Evolutionary conservation across 2,888 invertebrate species (phyloP).

Genomic region (Copidosoma aretas): DNA sequence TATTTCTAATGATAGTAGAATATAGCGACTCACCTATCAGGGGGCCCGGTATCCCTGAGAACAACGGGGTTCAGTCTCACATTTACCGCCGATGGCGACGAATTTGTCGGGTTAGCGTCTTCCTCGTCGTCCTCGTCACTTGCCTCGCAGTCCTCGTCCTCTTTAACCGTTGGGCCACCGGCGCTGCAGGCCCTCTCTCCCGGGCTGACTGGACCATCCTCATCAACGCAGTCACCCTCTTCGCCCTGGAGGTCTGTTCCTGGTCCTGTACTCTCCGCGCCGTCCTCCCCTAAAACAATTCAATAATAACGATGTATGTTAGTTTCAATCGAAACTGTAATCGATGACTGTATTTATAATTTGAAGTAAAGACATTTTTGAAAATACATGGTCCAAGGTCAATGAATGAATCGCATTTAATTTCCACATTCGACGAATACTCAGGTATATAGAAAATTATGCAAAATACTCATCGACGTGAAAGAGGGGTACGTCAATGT

Average conservation of each 20-base stretch:
- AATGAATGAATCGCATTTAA: background rate
- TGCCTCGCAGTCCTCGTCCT: slow-evolving; percentile 64
- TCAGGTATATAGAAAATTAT: background rate
- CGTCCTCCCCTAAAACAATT: slow-evolving; percentile 67
- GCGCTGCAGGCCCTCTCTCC: slow-evolving; percentile 62
- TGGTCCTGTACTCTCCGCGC: slow-evolving; percentile 59
- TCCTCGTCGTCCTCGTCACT: slow-evolving; percentile 60
- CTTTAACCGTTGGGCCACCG: slow-evolving; percentile 54
- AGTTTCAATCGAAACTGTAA: background rate
- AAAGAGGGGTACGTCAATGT: background rate
- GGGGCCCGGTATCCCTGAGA: slow-evolving; percentile 54
- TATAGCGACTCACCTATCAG: slow-evolving; percentile 44
- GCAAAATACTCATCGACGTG: background rate
- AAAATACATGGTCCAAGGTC: background rate
- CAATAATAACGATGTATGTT: background rate
- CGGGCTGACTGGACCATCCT: slow-evolving; percentile 67
- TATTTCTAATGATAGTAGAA: background rate
- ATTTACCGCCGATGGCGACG: slow-evolving; percentile 52
- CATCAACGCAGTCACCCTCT: slow-evolving; percentile 68
- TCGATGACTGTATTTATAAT: background rate
- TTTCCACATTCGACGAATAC: background rate
- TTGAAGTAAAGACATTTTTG: background rate
- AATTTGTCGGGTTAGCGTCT: slow-evolving; percentile 52
- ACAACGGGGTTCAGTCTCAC: slow-evolving; percentile 57
- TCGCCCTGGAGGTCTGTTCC: slow-evolving; percentile 65